Evolutionary conservation across 1,140 invertebrate genomes (phyloP), one percentile per base, ranked within the genome.

Genomic region (Zaprionus africanus): DNA sequence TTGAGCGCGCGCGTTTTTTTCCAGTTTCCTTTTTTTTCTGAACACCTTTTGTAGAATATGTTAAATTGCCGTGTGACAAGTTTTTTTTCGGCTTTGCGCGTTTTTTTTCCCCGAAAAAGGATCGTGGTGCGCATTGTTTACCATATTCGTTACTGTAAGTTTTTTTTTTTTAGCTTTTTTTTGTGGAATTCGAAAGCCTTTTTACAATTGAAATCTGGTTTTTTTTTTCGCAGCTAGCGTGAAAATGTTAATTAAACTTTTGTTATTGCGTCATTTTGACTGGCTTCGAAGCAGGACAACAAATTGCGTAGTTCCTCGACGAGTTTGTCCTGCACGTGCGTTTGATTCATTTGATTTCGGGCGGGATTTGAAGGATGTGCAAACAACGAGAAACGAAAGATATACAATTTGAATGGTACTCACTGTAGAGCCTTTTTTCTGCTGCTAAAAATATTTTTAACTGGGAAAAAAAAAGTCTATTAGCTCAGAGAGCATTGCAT

Each of bases 191-290:
- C 67, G 12, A 24, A 26, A 49, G 43, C 60, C 36, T 41, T 63
- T 76, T 59, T 64, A 38, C 73, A 72, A 61, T 66, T 49, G 31
- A 72, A 76, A 53, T 41, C 46, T 38, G 17, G 46, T 68, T 79
- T 60, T 57, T 76, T 34, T 61, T 53, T 31, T 31, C 7, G 66
- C 5, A 26, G 15, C 41, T 56, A 61, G 68, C 56, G 81, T 68
- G 78, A 79, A 87, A 79, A 90, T 81, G 81, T 72, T 90, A 88
- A 88, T 88, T 84, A 81, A 84, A 84, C 76, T 73, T 79, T 68
- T 83, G 71, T 81, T 78, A 81, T 51, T 81, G 84, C 84, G 84
- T 76, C 75, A 84, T 84, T 84, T 88, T 59, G 26, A 15, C 59
- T 49, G 54, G 46, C 54, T 63, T 63, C 34, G 46, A 65, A 58